Conservation (phyloP, 2,797 vertebrate genomes). For the Crypturellus tataupa region DNA sequence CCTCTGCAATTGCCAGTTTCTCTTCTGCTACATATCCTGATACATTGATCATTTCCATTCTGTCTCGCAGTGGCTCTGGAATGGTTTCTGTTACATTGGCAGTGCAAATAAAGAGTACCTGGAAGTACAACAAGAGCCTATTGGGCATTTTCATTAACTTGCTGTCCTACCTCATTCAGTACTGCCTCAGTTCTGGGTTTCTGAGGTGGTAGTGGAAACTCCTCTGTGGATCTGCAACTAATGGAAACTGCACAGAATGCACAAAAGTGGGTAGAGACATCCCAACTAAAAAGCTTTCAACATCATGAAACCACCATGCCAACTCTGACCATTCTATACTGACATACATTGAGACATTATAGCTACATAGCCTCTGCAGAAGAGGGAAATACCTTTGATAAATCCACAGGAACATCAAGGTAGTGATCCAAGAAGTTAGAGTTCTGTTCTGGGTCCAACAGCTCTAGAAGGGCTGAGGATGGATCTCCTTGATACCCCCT, state of each 20-base stretch:
- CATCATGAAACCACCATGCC: not conserved
- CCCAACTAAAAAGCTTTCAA: not conserved
- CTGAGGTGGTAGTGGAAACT: not conserved
- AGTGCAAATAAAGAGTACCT: conserved; percentile 98
- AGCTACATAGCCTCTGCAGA: not conserved
- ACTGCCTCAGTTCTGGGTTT: not conserved
- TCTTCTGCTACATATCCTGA: conserved; percentile 98
- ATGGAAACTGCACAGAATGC: not conserved
- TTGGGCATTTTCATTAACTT: not conserved
- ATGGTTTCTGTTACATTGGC: conserved; percentile 96
- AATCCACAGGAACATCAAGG: conserved; percentile 95
- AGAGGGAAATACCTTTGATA: conserved; percentile 89
- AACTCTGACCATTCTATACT: not conserved
- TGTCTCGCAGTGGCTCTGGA: conserved; percentile 93
- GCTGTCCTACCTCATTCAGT: not conserved
- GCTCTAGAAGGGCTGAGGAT: conserved; percentile 93
- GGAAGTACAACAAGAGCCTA: not conserved
- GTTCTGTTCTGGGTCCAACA: conserved; percentile 97
- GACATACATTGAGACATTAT: not conserved
- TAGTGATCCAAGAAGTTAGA: conserved; percentile 98
- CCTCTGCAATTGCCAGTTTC: conserved; percentile 98
- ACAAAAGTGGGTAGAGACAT: not conserved
- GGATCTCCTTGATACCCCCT: conserved; percentile 97
- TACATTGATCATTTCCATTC: conserved; percentile 99
- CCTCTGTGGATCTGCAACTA: not conserved